Conservation (phyloP, 2,113 vertebrate species). For the Oryzias javanicus region DNA sequence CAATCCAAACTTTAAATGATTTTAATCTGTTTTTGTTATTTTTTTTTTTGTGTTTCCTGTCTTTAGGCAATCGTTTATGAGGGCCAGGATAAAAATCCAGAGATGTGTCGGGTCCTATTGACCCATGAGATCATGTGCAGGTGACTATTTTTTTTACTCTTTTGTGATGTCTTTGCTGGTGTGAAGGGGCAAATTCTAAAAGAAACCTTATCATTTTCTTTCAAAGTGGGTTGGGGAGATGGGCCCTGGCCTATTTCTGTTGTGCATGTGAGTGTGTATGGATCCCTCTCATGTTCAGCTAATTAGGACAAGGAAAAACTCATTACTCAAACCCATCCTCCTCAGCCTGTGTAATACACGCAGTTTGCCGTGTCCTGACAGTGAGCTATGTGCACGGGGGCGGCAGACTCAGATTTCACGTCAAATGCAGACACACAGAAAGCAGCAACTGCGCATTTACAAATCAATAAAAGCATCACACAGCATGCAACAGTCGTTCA, state of each 20-base stretch:
- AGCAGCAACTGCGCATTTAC: conserved; percentile 34
- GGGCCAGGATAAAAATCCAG: conserved; percentile 97
- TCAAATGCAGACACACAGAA: conserved; percentile 52
- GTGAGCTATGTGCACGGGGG: conserved; percentile 68
- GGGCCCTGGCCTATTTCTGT: conserved; percentile 76
- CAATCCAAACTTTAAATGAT: conserved; percentile 14
- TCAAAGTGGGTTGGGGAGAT: conserved; percentile 77
- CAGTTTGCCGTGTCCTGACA: conserved; percentile 75
- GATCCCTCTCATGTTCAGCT: conserved; percentile 72
- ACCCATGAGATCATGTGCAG: conserved; percentile 99
- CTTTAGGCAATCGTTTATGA: conserved; percentile 92
- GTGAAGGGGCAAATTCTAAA: conserved; percentile 53
- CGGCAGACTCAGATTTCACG: conserved; percentile 61
- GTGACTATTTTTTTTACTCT: conserved; percentile 72
- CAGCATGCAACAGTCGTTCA: conserved; percentile 17
- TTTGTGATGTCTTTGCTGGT: conserved; percentile 16
- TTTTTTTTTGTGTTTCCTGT: conserved; percentile 6
- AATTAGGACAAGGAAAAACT: conserved; percentile 82
- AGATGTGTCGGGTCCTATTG: conserved; percentile 96
- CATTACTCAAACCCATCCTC: conserved; percentile 79
- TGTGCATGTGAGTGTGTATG: conserved; percentile 43
- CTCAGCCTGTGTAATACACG: conserved; percentile 75
- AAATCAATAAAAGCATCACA: conserved; percentile 54
- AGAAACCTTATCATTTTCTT: conserved; percentile 69
- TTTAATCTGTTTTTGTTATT: conserved; percentile 1